Evolutionary conservation across 2,797 vertebrate species (phyloP), one percentile per base, ranked within the genome.

Genomic region (Sciurus carolinensis): DNA sequence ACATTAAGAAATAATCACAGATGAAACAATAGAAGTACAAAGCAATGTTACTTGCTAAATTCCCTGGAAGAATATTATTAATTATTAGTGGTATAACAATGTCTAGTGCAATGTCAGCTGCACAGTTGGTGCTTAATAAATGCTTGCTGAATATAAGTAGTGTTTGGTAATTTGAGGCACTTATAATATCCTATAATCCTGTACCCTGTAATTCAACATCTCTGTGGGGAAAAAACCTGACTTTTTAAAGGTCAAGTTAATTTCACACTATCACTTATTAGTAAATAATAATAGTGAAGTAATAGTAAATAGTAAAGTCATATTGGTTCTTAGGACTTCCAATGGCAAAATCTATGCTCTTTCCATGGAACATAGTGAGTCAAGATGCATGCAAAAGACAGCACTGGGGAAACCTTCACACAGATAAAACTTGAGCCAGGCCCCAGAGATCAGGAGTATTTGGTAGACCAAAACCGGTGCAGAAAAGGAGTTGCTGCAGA

Each of bases 21-120:
- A 15, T 64, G 30, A 90, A 92, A 77, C 39, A 92, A n/a, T 36
- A 82, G 54, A 94, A 90, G 4, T 52, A 92, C 62, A 86, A 93
- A 83, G 20, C 33, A 88, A 67, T 50, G 4, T 18, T 57, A 59
- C 72, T 89, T 59, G 1, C 72, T 87, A 73, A 93, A 73, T 64
- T 81, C 18, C 26, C 71, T 69, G 50, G 77, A 73, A 77, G 7
- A 66, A 30, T 76, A 12, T 67, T 87, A 72, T n/a, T 42, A 57
- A 66, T 66, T 44, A 77, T 84, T 76, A 54, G 20, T 62, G 14
- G 57, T 83, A 79, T 15, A 90, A 90, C 15, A 87, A 50, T 36
- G 8, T 67, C 44, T 83, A 80, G 36, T 54, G 75, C 66, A 80
- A 47, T 84, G 54, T 76, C 42, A 33, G 26, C 26, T 75, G 33